Conservation (phyloP, 23 tunicate species). For the Styela clava region DNA sequence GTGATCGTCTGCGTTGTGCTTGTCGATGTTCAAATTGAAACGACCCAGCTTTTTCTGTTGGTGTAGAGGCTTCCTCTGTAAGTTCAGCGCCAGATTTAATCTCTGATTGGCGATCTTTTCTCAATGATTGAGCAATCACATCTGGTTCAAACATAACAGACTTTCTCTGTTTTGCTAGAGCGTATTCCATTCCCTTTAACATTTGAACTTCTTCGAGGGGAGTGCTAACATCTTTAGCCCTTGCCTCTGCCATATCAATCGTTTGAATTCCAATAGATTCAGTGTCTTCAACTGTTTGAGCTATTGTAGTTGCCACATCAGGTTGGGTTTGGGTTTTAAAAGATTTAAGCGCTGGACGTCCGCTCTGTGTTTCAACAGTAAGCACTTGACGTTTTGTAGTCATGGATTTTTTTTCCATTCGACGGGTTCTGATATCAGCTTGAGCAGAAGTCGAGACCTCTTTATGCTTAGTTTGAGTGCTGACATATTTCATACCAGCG, state of each 20-base stretch:
- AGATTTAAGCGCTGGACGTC: neutral
- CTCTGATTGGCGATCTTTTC: conserved; percentile 3
- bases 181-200: neutral
- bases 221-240: neutral
- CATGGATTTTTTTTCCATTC: neutral
- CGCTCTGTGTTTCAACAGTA: neutral
- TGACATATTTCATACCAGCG: neutral
- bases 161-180: neutral
- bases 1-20: conserved; percentile 4
- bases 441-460: neutral
- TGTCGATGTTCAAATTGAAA: neutral
- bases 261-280: conserved; percentile 2
- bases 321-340: conserved; percentile 5
- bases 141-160: neutral
- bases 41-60: neutral
- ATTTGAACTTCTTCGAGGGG: conserved; percentile 3
- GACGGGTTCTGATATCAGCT: neutral
- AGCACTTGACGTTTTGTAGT: neutral
- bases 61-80: neutral
- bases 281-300: neutral
- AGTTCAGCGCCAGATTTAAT: neutral
- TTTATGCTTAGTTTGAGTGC: conserved; percentile 1
- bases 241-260: neutral
- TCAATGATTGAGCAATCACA: neutral
- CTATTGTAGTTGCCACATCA: neutral